Evolutionary conservation across 2,888 invertebrate species (phyloP).

Genomic region (Acrobasis suavella): DNA sequence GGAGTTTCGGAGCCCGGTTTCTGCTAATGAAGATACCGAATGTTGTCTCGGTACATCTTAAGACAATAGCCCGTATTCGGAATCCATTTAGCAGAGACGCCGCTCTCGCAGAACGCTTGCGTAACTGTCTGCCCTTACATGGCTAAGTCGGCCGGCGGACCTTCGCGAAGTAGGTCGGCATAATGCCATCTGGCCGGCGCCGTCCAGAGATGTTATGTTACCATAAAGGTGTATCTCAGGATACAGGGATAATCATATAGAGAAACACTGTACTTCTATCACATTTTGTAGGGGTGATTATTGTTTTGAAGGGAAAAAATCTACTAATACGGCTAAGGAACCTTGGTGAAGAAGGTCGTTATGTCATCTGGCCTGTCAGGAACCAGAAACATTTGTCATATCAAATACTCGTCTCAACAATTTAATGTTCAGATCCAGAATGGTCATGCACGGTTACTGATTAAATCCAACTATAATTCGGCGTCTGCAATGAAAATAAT

Average conservation of each 20-base stretch:
- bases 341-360: no score
- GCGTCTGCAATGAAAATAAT: no score
- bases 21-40: not conserved
- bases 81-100: slow-evolving; percentile 20
- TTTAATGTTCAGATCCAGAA: no score
- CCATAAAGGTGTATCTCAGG: slow-evolving; percentile 15
- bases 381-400: no score
- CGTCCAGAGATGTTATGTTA: slow-evolving; percentile 9
- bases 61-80: slow-evolving; percentile 22
- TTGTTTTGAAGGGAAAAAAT: no score
- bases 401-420: no score
- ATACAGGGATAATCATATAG: not conserved
- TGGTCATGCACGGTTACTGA: no score
- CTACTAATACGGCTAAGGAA: no score
- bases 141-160: slow-evolving; percentile 65
- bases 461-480: no score
- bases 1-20: not conserved
- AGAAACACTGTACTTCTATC: not conserved
- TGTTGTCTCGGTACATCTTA: slow-evolving; percentile 1
- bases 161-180: slow-evolving; percentile 75
- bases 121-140: slow-evolving; percentile 70
- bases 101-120: slow-evolving; percentile 42
- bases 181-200: slow-evolving; percentile 73
- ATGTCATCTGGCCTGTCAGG: no score
- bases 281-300: no score